Percentiles rank a stretch among this genome's conserved stretches.
Conservation (phyloP, 2,113 vertebrate species). For the Emydocephalus ijimae region DNA sequence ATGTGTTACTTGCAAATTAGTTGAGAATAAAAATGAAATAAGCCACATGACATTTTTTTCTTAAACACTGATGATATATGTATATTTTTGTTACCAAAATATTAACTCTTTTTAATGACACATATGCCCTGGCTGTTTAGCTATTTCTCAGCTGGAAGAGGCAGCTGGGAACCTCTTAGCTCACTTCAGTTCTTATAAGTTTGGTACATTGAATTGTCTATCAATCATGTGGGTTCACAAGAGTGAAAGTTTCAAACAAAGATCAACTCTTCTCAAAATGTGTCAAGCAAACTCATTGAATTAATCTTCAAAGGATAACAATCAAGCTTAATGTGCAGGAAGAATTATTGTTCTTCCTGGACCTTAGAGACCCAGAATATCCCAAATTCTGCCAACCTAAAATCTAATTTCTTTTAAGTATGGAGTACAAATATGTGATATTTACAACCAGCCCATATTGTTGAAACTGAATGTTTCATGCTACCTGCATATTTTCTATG, state of each 20-base stretch:
- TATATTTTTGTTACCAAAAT: conserved; percentile 49
- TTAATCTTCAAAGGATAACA: conserved; percentile 8
- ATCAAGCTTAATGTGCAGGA: conserved; percentile 5
- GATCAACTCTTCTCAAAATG: not conserved
- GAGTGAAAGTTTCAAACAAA: conserved; percentile 10
- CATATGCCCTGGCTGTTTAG: conserved; percentile 24
- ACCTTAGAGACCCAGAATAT: not conserved
- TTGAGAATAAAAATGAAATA: conserved; percentile 64
- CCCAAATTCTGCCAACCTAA: not conserved
- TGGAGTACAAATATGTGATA: not conserved
- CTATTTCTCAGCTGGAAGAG: conserved; percentile 29
- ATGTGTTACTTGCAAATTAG: conserved; percentile 62
- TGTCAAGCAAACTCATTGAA: not conserved
- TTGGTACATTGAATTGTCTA: conserved; percentile 13
- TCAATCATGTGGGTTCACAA: conserved; percentile 30
- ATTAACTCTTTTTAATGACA: conserved; percentile 65
- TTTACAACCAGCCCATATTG: not conserved
- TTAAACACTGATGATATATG: conserved; percentile 45
- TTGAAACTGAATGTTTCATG: not conserved
- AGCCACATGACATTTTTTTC: conserved; percentile 46
- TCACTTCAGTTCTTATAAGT: not conserved
- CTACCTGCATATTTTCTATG: not conserved
- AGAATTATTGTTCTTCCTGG: conserved; percentile 13
- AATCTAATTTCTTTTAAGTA: not conserved
- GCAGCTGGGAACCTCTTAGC: conserved; percentile 33